Evolutionary conservation across 2,888 invertebrate genomes (phyloP).

Genomic region (Ectobius pallidus): DNA sequence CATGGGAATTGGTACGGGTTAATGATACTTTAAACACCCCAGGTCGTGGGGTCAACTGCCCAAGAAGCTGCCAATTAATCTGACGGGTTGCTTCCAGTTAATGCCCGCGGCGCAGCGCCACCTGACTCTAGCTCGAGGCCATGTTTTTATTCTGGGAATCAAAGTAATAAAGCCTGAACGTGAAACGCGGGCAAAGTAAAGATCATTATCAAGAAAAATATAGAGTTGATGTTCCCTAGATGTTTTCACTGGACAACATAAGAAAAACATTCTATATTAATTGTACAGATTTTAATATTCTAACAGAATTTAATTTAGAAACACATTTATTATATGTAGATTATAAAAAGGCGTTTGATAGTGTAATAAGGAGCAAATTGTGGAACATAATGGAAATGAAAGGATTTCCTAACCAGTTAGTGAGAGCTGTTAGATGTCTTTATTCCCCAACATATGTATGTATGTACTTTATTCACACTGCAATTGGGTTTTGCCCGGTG

Average conservation of each 20-base stretch:
- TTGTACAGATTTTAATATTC: not conserved
- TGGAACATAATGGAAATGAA: too few relatives aligned
- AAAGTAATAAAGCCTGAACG: not conserved
- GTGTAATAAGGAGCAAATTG: too few relatives aligned
- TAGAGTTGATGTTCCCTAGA: too few relatives aligned
- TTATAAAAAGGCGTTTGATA: too few relatives aligned
- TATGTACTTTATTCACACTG: too few relatives aligned
- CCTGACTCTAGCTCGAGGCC: not conserved
- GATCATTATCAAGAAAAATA: too few relatives aligned
- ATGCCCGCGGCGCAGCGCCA: not conserved
- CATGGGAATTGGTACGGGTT: not conserved
- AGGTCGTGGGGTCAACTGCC: not conserved
- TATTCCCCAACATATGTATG: too few relatives aligned
- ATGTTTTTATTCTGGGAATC: not conserved
- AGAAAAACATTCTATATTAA: not conserved
- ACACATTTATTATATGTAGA: too few relatives aligned
- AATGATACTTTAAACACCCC: not conserved
- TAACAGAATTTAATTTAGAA: not conserved
- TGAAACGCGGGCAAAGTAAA: too few relatives aligned
- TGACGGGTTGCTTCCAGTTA: not conserved
- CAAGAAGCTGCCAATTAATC: not conserved
- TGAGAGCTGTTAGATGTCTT: too few relatives aligned
- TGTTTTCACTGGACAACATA: not conserved
- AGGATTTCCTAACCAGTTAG: too few relatives aligned
- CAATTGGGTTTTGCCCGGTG: too few relatives aligned